Conservation (phyloP, 2,888 invertebrate genomes). For the Leucophenga maculata region DNA sequence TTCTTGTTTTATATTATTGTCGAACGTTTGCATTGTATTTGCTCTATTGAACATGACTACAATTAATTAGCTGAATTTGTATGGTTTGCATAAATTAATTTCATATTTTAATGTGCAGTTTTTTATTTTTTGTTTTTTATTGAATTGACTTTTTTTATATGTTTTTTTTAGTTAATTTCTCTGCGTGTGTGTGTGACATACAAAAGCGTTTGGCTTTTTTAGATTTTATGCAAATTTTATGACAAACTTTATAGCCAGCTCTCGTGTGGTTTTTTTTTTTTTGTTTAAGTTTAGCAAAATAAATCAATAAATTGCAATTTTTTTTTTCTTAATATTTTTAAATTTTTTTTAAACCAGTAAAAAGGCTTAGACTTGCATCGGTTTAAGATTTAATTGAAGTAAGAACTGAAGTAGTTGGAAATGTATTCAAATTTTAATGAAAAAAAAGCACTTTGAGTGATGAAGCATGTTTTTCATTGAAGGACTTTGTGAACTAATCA, state of each 20-base stretch:
- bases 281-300: background rate
- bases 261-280: too few relatives aligned
- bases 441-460: too few relatives aligned
- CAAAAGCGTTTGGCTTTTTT: conserved; percentile 39
- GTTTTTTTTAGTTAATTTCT: background rate
- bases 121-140: background rate
- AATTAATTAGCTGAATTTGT: conserved; percentile 61
- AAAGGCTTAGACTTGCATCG: too few relatives aligned
- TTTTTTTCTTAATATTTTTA: background rate
- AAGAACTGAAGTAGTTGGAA: too few relatives aligned
- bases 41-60: conserved; percentile 54
- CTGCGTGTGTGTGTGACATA: conserved; percentile 31
- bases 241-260: too few relatives aligned
- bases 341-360: too few relatives aligned
- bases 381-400: too few relatives aligned
- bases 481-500: too few relatives aligned
- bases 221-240: conserved; percentile 1
- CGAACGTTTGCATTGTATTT: conserved; percentile 37
- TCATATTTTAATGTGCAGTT: conserved; percentile 40
- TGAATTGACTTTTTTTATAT: background rate
- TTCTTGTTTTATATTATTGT: conserved; percentile 25
- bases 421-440: too few relatives aligned
- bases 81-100: conserved; percentile 62
- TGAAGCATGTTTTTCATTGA: too few relatives aligned
- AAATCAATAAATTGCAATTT: too few relatives aligned